These are phyloP conservation scores for Seriola quinqueradiata DNA, from an alignment of 2,113 vertebrate genomes.

Conservation along the genomic window DNA sequence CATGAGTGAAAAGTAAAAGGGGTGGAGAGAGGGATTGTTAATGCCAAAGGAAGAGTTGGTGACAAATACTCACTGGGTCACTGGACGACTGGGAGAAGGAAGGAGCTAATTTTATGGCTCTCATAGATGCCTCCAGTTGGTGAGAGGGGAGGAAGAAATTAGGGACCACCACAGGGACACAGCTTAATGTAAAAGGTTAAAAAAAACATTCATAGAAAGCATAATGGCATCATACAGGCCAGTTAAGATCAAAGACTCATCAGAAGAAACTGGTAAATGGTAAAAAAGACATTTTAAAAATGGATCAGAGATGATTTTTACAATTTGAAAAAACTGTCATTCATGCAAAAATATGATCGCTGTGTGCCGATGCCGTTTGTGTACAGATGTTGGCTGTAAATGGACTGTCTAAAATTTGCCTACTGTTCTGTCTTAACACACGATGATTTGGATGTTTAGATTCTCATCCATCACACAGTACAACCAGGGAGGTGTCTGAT, in stretches of 20 bases:
- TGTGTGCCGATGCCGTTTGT: too few species aligned
- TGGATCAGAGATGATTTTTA: neutral
- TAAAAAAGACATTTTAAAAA: neutral
- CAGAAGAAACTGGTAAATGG: neutral
- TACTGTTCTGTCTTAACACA: neutral
- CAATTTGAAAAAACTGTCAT: neutral
- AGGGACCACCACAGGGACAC: constrained; percentile 83
- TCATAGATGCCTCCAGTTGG: constrained; percentile 93
- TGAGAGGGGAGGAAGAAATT: constrained; percentile 95
- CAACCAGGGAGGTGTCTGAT: too few species aligned
- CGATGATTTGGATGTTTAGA: too few species aligned
- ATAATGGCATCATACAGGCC: neutral
- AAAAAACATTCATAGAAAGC: constrained; percentile 23
- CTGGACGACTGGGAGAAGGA: constrained; percentile 71
- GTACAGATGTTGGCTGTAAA: too few species aligned
- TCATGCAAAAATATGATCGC: too few species aligned
- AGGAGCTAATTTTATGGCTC: constrained; percentile 86
- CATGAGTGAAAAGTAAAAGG: neutral
- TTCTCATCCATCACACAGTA: too few species aligned
- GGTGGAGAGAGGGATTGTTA: neutral
- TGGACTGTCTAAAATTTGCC: too few species aligned
- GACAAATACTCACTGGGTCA: constrained; percentile 83
- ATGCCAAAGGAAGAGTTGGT: neutral
- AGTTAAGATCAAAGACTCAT: neutral
- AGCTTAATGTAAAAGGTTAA: constrained; percentile 85